Evolutionary conservation across 2,888 invertebrate genomes (phyloP), one percentile per base, ranked within the genome.

Genomic region (Rhingia rostrata): DNA sequence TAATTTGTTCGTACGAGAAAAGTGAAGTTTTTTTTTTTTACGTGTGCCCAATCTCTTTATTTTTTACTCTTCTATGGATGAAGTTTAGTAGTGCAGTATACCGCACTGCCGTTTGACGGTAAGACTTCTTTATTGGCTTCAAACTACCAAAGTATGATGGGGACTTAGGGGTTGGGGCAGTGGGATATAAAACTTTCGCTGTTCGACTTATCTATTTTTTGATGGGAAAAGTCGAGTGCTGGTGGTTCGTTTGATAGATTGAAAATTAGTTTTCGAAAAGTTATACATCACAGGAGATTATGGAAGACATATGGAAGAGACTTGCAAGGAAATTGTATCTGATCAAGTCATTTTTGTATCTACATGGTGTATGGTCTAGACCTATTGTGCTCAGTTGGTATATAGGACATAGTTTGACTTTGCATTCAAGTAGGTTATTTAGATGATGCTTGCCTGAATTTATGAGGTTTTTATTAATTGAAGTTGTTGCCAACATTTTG

Each of bases 251-350:
- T 64, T 61, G 80, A 80, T 74, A 54, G 74, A 74, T 69, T 80
- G 61, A 35, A 74, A 80, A 80, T 67, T 80, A 80, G 74, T 74
- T 80, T 80, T 61, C 43, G 12, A 12, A 47, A 61, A 67, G 67
- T 72, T 77, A 22, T 47, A 47, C 9, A 7, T 6, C 22, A 22
- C 14, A 22, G 22, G 9, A 22, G 47, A 47, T 47, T 45, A 12
- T 45, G 12, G 43, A 22, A 22, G 22, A 22, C 22, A 22, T 22
- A 22, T 22, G 22, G 2, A 22, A 22, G 1, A 22, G 22, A 3
- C 60, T 33, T 32, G 9, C 43, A 12, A 7, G 41, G 33, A 7
- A 33, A 43, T 22, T 22, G 22, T 22, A 22, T 60, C 32, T 4
- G 43, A 33, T 33, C n/a, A 43, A n/a, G 43, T 12, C n/a, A n/a